Percentiles rank a stretch among this genome's conserved stretches.
Evolutionary conservation across 1,140 invertebrate genomes (phyloP).

Genomic region (Habropoda laboriosa): DNA sequence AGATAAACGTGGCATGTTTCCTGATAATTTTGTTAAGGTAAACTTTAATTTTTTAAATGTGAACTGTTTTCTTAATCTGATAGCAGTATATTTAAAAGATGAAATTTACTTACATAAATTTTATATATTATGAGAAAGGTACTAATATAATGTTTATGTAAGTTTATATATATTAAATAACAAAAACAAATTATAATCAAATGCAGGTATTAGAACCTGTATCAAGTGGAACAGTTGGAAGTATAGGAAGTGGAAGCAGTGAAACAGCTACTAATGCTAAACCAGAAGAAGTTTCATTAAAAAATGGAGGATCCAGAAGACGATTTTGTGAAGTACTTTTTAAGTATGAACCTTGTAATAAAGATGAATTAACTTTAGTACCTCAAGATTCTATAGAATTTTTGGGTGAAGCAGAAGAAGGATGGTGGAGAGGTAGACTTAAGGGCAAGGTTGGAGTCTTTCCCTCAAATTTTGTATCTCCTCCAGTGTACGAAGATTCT

Average conservation of each 20-base stretch:
- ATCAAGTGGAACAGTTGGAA: slow-evolving; percentile 50
- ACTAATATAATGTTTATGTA: too few relatives aligned
- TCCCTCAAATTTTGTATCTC: slow-evolving; percentile 95
- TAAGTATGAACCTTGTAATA: slow-evolving; percentile 94
- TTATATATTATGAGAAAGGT: neutral
- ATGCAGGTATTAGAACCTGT: slow-evolving; percentile 42
- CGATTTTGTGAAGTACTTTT: slow-evolving; percentile 92
- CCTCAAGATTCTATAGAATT: slow-evolving; percentile 94
- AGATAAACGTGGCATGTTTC: slow-evolving; percentile 96
- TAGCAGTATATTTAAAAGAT: neutral
- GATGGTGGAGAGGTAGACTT: slow-evolving; percentile 93
- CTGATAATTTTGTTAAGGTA: slow-evolving; percentile 97
- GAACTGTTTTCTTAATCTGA: neutral
- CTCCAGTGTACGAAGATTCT: slow-evolving; percentile 67
- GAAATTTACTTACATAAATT: neutral
- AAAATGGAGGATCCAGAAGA: slow-evolving; percentile 78
- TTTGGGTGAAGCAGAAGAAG: slow-evolving; percentile 93
- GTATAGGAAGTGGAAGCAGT: slow-evolving; percentile 50
- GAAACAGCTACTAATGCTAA: slow-evolving; percentile 51
- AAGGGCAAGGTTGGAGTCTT: slow-evolving; percentile 91
- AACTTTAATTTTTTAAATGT: neutral
- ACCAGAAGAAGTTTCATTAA: slow-evolving; percentile 73
- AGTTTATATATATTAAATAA: neutral
- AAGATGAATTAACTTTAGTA: slow-evolving; percentile 93
- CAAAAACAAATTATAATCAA: neutral